Percentiles rank a stretch among this genome's conserved stretches.
phyloP scores from a whole-genome alignment of 2,888 invertebrate genomes.

The Helobdella robusta region DNA sequence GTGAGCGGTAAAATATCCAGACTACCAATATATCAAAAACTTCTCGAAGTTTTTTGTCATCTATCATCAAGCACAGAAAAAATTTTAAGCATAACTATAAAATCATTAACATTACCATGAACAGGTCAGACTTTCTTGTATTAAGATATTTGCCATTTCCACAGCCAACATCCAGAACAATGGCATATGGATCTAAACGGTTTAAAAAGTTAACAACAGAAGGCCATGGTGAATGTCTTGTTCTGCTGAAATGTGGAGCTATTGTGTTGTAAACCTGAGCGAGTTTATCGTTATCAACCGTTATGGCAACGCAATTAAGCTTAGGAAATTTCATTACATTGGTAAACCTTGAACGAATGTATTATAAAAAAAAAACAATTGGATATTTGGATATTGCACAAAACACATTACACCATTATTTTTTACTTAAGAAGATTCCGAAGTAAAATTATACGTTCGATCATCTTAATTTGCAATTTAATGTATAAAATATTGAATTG shows the following conservation, averaged over 20 bases:
- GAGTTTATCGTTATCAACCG: neutral
- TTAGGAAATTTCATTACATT: too few relatives aligned
- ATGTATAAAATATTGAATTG: too few relatives aligned
- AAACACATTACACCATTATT: neutral
- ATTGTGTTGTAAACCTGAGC: slow-evolving; percentile 82
- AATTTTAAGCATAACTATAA: neutral
- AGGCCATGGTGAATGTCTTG: slow-evolving; percentile 89
- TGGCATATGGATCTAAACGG: slow-evolving; percentile 58
- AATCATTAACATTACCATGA: slow-evolving; percentile 32
- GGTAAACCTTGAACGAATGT: neutral
- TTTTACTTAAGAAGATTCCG: too few relatives aligned
- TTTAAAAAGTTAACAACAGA: slow-evolving; percentile 67
- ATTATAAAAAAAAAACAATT: neutral
- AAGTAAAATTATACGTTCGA: too few relatives aligned
- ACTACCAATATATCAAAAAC: too few relatives aligned
- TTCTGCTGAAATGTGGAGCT: slow-evolving; percentile 84
- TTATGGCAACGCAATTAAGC: too few relatives aligned
- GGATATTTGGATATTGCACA: neutral
- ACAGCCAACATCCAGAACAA: slow-evolving; percentile 80
- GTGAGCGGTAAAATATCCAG: too few relatives aligned
- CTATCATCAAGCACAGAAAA: too few relatives aligned
- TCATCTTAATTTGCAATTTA: too few relatives aligned
- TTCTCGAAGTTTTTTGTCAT: too few relatives aligned
- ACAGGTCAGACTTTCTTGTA: slow-evolving; percentile 48
- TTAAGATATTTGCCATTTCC: slow-evolving; percentile 95